A percentile compares a stretch with the other conserved stretches of the same genome.
These are phyloP conservation scores for Phyllopteryx taeniolatus DNA, from an alignment of 2,113 vertebrate species.

Conservation along the genomic window DNA sequence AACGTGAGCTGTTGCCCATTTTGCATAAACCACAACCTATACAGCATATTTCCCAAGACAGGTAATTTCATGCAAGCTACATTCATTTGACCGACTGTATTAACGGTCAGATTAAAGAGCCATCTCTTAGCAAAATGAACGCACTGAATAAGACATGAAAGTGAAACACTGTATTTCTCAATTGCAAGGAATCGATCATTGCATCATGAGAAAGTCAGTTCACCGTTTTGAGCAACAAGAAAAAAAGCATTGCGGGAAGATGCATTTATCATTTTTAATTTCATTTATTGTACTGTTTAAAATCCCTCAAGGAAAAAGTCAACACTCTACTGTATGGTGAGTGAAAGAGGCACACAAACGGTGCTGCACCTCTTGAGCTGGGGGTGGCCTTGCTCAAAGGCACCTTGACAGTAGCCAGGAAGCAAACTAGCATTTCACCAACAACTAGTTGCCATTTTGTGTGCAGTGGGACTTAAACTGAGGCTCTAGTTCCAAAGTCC, in stretches of 20 bases:
- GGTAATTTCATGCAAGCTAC: conserved; percentile 1
- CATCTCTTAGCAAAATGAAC: background rate
- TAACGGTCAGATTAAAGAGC: background rate
- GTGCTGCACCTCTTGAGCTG: too few relatives aligned
- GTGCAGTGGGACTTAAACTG: too few relatives aligned
- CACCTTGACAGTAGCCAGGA: too few relatives aligned
- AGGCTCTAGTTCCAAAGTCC: too few relatives aligned
- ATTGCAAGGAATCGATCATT: background rate
- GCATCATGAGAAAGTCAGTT: background rate
- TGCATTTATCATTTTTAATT: background rate
- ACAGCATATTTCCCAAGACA: conserved; percentile 15
- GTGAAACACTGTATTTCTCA: background rate
- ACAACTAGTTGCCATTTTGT: too few relatives aligned
- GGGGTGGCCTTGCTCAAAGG: too few relatives aligned
- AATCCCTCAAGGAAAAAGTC: background rate
- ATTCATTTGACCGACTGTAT: background rate
- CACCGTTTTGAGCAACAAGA: background rate
- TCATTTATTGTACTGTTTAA: background rate
- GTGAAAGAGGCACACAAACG: too few relatives aligned
- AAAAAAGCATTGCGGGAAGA: background rate
- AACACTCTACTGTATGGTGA: too few relatives aligned
- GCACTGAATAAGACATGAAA: background rate
- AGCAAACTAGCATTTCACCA: too few relatives aligned
- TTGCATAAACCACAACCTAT: conserved; percentile 34
- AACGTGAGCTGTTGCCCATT: conserved; percentile 49